phyloP scores from a whole-genome alignment of 2,888 invertebrate genomes.

The Axea sp. region DNA sequence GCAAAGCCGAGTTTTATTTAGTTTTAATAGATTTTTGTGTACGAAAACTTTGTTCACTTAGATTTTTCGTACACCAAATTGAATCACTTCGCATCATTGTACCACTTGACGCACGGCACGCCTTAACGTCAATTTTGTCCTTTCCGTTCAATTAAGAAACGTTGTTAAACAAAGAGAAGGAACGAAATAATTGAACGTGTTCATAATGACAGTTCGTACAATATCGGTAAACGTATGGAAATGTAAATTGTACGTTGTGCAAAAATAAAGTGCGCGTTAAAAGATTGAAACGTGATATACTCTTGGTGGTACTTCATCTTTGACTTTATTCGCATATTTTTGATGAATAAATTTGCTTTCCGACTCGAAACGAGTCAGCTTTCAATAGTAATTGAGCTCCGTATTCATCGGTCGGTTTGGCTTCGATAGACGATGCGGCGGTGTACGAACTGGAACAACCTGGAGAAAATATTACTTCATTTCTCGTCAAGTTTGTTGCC shows the following conservation, averaged over 20 bases:
- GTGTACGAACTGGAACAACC: conserved; percentile 24
- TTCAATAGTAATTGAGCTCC: conserved; percentile 26
- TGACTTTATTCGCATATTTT: conserved; percentile 12
- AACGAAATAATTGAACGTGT: too few relatives aligned
- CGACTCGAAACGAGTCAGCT: conserved; percentile 18
- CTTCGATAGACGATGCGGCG: conserved; percentile 8
- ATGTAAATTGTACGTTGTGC: too few relatives aligned
- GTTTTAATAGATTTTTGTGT: conserved; percentile 16
- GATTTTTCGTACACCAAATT: too few relatives aligned
- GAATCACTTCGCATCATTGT: too few relatives aligned
- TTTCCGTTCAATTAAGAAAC: too few relatives aligned
- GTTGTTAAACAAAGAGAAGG: too few relatives aligned
- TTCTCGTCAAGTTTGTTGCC: conserved; percentile 69
- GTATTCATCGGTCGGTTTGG: conserved; percentile 14
- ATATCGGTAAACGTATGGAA: background rate
- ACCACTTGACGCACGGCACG: too few relatives aligned
- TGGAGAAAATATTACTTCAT: conserved; percentile 75
- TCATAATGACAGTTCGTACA: too few relatives aligned
- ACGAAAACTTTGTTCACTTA: too few relatives aligned
- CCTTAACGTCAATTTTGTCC: too few relatives aligned
- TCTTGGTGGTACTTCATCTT: conserved; percentile 12
- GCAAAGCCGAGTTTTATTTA: conserved; percentile 3
- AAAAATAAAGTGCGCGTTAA: too few relatives aligned
- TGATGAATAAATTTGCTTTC: conserved; percentile 23
- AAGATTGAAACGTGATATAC: conserved; percentile 13